phyloP scores from a whole-genome alignment of 2,113 vertebrate genomes.

The Globicephala melas region DNA sequence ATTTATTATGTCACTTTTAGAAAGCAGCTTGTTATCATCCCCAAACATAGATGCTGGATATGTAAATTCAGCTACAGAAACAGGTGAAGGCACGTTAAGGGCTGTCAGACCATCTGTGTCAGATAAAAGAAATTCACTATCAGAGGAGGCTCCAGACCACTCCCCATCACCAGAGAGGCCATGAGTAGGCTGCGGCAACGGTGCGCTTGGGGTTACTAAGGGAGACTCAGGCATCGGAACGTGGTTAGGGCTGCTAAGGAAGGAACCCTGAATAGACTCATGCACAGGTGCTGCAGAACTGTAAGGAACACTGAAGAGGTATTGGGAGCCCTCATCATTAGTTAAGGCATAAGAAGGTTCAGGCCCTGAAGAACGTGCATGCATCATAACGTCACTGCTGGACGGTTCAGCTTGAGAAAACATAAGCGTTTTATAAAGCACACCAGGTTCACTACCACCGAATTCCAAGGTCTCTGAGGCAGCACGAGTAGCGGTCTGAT shows the following conservation, averaged over 20 bases:
- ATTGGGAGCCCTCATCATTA: slow-evolving; percentile 82
- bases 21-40: slow-evolving; percentile 76
- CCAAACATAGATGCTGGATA: slow-evolving; percentile 80
- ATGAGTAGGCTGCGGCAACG: slow-evolving; percentile 83
- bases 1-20: slow-evolving; percentile 72
- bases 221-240: slow-evolving; percentile 78
- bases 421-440: slow-evolving; percentile 79
- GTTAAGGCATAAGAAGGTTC: slow-evolving; percentile 81
- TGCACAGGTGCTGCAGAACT: slow-evolving; percentile 77
- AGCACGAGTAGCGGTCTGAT: slow-evolving; percentile 80
- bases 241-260: slow-evolving; percentile 79
- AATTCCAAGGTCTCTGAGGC: slow-evolving; percentile 85
- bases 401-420: slow-evolving; percentile 83
- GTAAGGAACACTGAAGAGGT: slow-evolving; percentile 81
- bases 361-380: slow-evolving; percentile 84
- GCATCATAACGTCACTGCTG: slow-evolving; percentile 85
- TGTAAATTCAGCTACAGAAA: slow-evolving; percentile 80
- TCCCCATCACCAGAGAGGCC: slow-evolving; percentile 84
- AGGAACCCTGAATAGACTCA: slow-evolving; percentile 80
- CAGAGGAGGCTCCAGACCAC: slow-evolving; percentile 83
- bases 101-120: slow-evolving; percentile 78
- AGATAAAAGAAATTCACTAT: slow-evolving; percentile 83
- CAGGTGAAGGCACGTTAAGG: slow-evolving; percentile 79
- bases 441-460: slow-evolving; percentile 78
- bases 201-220: slow-evolving; percentile 76